Percentiles rank a stretch among this genome's conserved stretches.
phyloP scores from a whole-genome alignment of 1,140 invertebrate genomes.

The Lordiphosa stackelbergi region DNA sequence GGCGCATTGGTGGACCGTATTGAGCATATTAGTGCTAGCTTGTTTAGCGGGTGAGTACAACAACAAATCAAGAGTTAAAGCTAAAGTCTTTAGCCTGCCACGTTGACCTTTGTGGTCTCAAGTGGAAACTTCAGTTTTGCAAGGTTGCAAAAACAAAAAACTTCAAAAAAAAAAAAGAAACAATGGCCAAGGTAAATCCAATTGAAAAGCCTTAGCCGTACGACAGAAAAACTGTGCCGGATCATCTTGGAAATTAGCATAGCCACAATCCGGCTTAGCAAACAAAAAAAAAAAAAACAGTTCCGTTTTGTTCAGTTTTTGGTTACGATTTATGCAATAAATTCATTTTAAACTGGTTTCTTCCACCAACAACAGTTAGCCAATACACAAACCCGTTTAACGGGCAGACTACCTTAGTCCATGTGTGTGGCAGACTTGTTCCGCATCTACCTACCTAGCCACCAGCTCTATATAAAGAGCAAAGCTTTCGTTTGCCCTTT shows the following conservation, averaged over 20 bases:
- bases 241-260: slow-evolving; percentile 58
- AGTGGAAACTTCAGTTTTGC: slow-evolving; percentile 39
- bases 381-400: slow-evolving; percentile 63
- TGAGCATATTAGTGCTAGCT: slow-evolving; percentile 66
- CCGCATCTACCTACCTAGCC: slow-evolving; percentile 14
- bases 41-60: slow-evolving; percentile 67
- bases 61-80: slow-evolving; percentile 1
- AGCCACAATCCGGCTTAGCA: slow-evolving; percentile 28
- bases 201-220: slow-evolving; percentile 60
- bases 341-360: slow-evolving; percentile 59
- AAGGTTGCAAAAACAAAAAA: slow-evolving; percentile 38
- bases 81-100: slow-evolving; percentile 22
- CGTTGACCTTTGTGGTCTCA: slow-evolving; percentile 54
- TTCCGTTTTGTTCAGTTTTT: slow-evolving; percentile 49
- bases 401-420: slow-evolving; percentile 49
- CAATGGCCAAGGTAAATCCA: slow-evolving; percentile 58
- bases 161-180: slow-evolving; percentile 13
- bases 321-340: slow-evolving; percentile 58
- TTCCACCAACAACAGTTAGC: slow-evolving; percentile 41
- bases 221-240: slow-evolving; percentile 45
- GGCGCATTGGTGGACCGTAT: slow-evolving; percentile 69
- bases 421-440: slow-evolving; percentile 10
- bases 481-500: slow-evolving; percentile 66
- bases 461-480: slow-evolving; percentile 33
- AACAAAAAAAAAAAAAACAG: slow-evolving; percentile 21